Evolutionary conservation across 23 tunicate genomes (phyloP).

Genomic region (Aplidium turbinatum): DNA sequence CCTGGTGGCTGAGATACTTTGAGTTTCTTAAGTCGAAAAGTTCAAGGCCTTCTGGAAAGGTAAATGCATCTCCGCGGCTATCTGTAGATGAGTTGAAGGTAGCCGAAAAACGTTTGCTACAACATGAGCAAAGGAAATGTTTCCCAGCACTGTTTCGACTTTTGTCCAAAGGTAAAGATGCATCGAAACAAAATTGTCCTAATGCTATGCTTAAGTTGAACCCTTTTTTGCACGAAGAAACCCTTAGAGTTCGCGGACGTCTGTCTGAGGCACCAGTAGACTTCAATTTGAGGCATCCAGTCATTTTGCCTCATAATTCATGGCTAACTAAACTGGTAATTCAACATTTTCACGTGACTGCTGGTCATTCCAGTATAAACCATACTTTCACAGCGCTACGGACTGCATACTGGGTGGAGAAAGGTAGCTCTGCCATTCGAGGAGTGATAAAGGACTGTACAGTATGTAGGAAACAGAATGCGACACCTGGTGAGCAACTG

Average conservation of each 20-base stretch:
- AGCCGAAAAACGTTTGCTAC: background rate
- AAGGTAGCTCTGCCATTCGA: background rate
- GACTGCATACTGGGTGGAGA: background rate
- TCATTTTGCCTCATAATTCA: background rate
- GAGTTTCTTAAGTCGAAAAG: too few species aligned
- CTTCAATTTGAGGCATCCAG: background rate
- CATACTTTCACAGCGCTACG: background rate
- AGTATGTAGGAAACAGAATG: background rate
- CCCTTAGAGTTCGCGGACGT: conserved; percentile 4
- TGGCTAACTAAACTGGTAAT: background rate
- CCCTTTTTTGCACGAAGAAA: background rate
- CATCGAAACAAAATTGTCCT: background rate
- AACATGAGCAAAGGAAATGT: background rate
- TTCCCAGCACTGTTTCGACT: background rate
- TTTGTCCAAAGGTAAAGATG: background rate
- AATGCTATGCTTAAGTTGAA: too few species aligned
- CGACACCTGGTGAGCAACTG: background rate
- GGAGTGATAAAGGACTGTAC: background rate
- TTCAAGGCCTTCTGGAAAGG: too few species aligned
- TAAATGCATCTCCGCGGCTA: too few species aligned
- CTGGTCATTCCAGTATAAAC: background rate
- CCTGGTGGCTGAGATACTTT: too few species aligned
- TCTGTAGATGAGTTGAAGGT: background rate
- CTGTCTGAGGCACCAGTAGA: background rate
- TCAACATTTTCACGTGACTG: background rate